These are phyloP conservation scores for Neolamprologus devosi DNA, from an alignment of 2,113 vertebrate genomes.

Conservation along the genomic window DNA sequence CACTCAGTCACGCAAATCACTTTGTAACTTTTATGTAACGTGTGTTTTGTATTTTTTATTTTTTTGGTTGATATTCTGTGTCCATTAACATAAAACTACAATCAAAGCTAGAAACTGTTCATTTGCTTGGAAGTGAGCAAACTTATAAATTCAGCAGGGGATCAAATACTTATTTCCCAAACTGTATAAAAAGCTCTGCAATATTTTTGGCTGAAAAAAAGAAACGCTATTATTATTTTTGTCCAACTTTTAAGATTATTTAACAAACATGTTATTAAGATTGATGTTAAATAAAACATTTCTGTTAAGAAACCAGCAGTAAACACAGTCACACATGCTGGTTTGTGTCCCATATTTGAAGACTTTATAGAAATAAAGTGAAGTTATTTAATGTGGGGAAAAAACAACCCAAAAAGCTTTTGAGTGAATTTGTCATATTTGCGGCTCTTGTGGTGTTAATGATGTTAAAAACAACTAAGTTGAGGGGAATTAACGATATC, in stretches of 20 bases:
- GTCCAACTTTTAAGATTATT: neutral
- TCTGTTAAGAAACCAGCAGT: neutral
- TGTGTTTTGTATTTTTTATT: neutral
- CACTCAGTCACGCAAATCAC: neutral
- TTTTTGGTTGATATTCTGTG: neutral
- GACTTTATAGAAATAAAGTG: neutral
- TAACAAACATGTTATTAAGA: neutral
- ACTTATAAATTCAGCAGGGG: neutral
- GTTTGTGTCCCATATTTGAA: neutral
- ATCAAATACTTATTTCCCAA: neutral
- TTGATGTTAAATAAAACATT: neutral
- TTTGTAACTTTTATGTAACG: neutral
- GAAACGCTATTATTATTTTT: fast-evolving
- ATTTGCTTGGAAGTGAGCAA: neutral
- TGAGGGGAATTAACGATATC: neutral
- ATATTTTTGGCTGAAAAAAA: neutral
- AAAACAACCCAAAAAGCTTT: neutral
- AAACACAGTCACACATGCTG: neutral
- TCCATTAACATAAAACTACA: neutral
- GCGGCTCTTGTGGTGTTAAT: neutral
- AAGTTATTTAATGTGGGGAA: neutral
- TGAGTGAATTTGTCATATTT: neutral
- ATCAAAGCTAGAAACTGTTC: neutral
- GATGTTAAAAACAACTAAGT: neutral
- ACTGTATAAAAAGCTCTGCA: neutral